A percentile compares a stretch with the other conserved stretches of the same genome.
These are phyloP conservation scores for Ibycter americanus DNA, from an alignment of 2,797 vertebrate species.

Conservation along the genomic window DNA sequence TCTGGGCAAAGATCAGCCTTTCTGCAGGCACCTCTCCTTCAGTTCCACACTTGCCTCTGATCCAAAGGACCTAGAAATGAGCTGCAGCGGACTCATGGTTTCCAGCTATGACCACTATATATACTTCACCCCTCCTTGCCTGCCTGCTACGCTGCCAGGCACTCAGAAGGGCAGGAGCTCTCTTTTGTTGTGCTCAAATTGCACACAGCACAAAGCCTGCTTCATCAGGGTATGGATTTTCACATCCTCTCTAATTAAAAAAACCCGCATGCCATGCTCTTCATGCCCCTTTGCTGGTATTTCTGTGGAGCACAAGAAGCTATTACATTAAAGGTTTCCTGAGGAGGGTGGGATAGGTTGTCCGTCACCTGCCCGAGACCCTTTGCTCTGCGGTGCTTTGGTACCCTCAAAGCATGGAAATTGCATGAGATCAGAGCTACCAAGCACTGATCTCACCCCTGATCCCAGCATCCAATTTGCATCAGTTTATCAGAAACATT, in stretches of 20 bases:
- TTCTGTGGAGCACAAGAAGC: not conserved
- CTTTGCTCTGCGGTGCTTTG: rapidly evolving
- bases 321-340: not conserved
- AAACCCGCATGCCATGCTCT: rapidly evolving
- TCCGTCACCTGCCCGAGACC: rapidly evolving
- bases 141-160: not conserved
- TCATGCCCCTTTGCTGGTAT: not conserved
- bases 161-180: not conserved
- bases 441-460: not conserved
- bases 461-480: not conserved
- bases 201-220: not conserved
- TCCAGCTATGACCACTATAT: rapidly evolving
- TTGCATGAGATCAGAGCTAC: not conserved
- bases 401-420: not conserved
- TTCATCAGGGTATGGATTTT: not conserved
- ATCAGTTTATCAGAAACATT: not conserved
- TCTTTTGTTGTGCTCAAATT: not conserved
- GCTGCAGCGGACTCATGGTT: rapidly evolving
- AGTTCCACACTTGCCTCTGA: rapidly evolving
- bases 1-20: not conserved
- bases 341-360: not conserved
- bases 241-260: not conserved
- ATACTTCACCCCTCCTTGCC: not conserved
- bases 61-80: not conserved
- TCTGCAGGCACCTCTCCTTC: not conserved